A percentile compares a stretch with the other conserved stretches of the same genome.
These are phyloP conservation scores for Hylaea fasciaria DNA, from an alignment of 2,888 invertebrate genomes.

Conservation along the genomic window DNA sequence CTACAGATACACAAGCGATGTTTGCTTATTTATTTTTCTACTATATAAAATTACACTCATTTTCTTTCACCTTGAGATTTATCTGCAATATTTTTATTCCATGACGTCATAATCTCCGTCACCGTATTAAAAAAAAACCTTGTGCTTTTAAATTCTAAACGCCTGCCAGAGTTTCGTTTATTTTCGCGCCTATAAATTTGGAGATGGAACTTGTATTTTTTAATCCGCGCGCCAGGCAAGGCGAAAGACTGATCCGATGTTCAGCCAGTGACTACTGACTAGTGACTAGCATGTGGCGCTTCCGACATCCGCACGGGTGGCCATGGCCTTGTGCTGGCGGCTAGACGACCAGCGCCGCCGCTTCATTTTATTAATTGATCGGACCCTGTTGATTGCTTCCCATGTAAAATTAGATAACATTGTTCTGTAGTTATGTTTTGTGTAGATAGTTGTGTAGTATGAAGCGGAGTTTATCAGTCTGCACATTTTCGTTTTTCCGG, in stretches of 20 bases:
- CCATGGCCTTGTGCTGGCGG: constrained; percentile 60
- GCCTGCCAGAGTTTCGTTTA: neutral
- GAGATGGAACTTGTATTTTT: constrained; percentile 30
- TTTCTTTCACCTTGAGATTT: neutral
- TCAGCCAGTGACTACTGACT: constrained; percentile 59
- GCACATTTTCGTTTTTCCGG: too few species aligned
- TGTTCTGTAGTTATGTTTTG: neutral
- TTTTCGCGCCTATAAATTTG: neutral
- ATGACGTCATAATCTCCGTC: neutral
- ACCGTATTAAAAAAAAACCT: neutral
- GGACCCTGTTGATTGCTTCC: constrained; percentile 46
- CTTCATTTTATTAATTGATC: constrained; percentile 58
- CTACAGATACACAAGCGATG: constrained; percentile 12
- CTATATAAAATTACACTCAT: neutral
- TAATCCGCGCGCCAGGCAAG: constrained; percentile 32
- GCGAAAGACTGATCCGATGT: constrained; percentile 45
- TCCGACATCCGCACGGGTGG: constrained; percentile 61
- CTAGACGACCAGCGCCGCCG: constrained; percentile 41
- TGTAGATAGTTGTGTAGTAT: neutral
- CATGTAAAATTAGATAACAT: constrained; percentile 7
- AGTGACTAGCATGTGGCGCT: constrained; percentile 52
- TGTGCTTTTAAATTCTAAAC: neutral
- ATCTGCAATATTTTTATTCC: neutral
- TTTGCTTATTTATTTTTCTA: neutral
- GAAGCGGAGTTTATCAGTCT: neutral